phyloP scores from a whole-genome alignment of 2,888 invertebrate genomes.

The Euspilapteryx auroguttella region DNA sequence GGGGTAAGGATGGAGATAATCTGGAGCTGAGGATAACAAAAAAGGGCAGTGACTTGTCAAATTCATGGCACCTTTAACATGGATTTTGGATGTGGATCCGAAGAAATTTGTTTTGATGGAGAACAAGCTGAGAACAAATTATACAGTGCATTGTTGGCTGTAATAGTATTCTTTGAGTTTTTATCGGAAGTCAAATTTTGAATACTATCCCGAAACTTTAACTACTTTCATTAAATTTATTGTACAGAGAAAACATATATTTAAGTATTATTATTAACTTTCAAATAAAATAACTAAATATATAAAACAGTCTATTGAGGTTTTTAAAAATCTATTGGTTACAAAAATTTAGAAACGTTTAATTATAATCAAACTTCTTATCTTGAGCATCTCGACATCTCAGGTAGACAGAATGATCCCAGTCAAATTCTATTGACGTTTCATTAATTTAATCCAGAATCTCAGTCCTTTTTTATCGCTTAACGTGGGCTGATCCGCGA shows the following conservation, averaged over 20 bases:
- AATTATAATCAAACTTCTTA: not conserved
- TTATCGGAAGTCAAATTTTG: too few relatives aligned
- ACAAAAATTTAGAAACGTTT: not conserved
- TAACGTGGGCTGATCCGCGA: conserved; percentile 18
- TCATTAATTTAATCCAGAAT: conserved; percentile 42
- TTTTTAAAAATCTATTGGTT: not conserved
- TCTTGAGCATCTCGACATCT: not conserved
- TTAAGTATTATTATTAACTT: too few relatives aligned
- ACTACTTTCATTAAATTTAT: too few relatives aligned
- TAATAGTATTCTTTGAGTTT: too few relatives aligned
- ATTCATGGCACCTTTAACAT: conserved; percentile 46
- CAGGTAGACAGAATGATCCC: conserved; percentile 6
- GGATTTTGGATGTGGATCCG: conserved; percentile 4
- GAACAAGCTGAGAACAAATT: too few relatives aligned
- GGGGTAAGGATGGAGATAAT: conserved; percentile 55
- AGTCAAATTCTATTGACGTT: conserved; percentile 28
- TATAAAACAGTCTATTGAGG: too few relatives aligned
- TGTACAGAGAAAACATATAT: too few relatives aligned
- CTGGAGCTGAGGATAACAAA: conserved; percentile 32
- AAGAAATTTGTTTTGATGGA: not conserved
- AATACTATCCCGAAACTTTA: too few relatives aligned
- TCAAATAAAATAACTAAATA: too few relatives aligned
- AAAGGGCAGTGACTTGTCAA: conserved; percentile 59
- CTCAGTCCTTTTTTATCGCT: conserved; percentile 19
- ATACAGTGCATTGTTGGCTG: too few relatives aligned